Evolutionary conservation across 2,113 vertebrate genomes (phyloP).

Genomic region (Cygnus buccinator): DNA sequence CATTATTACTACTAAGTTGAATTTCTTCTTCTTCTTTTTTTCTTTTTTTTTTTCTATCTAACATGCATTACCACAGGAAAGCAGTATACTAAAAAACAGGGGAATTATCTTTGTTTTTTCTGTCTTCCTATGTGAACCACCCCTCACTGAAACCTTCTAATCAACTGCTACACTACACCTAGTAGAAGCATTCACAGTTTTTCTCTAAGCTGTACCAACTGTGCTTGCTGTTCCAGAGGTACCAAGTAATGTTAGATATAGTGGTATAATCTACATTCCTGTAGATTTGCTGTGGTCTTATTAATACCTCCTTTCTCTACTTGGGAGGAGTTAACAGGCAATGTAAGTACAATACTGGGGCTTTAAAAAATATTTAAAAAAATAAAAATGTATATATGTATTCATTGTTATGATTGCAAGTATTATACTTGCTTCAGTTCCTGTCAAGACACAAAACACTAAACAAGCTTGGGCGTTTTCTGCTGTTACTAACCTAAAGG

Average conservation of each 20-base stretch:
- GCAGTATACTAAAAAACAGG: background rate
- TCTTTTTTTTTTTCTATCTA: background rate
- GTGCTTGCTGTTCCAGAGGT: background rate
- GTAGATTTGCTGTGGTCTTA: background rate
- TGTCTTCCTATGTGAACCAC: background rate
- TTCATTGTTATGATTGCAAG: too few species aligned
- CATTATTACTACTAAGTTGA: accelerated
- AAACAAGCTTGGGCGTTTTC: background rate
- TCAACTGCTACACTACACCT: accelerated
- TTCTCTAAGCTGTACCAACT: background rate
- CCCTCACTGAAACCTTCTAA: background rate
- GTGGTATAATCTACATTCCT: background rate
- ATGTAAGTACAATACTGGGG: background rate
- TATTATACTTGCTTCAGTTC: background rate
- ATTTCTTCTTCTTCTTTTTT: background rate
- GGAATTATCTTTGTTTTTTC: background rate
- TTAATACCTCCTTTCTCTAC: background rate
- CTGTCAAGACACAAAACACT: background rate
- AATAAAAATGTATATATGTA: too few species aligned
- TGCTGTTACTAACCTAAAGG: background rate
- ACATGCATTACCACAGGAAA: background rate
- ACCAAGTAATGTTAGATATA: background rate
- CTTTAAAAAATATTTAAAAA: background rate
- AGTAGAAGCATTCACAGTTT: background rate
- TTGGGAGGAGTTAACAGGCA: background rate